Base-by-base conservation (phyloP, 2,888 invertebrate genomes). In the Phalangium opilio region DNA sequence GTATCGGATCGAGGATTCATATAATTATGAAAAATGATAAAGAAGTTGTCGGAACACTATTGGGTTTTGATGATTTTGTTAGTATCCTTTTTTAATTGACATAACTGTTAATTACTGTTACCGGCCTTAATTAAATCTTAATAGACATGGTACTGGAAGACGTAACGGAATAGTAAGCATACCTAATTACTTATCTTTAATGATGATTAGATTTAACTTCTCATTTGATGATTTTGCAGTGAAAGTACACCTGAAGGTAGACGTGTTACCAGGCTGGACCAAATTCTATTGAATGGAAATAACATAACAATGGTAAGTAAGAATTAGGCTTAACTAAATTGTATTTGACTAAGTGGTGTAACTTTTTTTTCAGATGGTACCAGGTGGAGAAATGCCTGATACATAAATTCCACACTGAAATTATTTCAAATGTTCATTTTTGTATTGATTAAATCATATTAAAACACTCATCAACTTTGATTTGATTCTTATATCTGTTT, bases 1-100 rank as follows among this genome's bases (percentile, higher is more conserved):
- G 98, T 67, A 98, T 99, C 63, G 98, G 98, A 33, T 96, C 96
- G 1, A 75, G 91, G 54, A 96, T 99, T 61, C 98, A 99, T 67
- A 96, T 99, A 20, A 93, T 99, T 53, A 98, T 99, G 98, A 99
- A 98, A 70, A 95, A 93, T 66, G 98, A 99, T 66, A 96, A 95
- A 69, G 98, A 98, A 75, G 91, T 99, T 67, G 95, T 96, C 11
- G 98, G 98, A 52, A 96, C 95, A 0, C 68, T 99, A 43, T 74
- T 91, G 55, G 98, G 96, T 7, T 96, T 96, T 66, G 96, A 96
- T 67, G 95, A 95, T 67, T 96, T 93, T 67, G 95, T 96, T 32
- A 96, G 68, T 66, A 49, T 66, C 65, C 64, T 66, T 67, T 48
- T 40, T 21, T 17, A 32, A 42, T 18, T 12, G 11, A 39, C 3